phyloP scores from a whole-genome alignment of 1,140 invertebrate genomes.

The Apis florea region DNA sequence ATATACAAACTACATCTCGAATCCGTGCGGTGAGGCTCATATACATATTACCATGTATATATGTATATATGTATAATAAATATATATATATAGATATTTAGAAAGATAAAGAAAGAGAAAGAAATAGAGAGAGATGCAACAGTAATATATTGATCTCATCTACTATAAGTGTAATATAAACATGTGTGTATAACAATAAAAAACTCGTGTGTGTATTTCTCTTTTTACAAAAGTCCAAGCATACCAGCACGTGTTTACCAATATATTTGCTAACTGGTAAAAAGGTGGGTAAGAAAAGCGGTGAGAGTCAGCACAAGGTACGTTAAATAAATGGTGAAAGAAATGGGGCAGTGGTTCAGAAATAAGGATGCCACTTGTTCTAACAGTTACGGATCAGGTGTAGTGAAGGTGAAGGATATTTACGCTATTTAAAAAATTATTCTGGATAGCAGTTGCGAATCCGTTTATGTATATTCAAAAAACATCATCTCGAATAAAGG shows the following conservation, averaged over 20 bases:
- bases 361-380: slow-evolving; percentile 67
- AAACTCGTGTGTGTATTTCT: slow-evolving; percentile 58
- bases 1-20: slow-evolving; percentile 49
- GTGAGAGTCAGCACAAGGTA: slow-evolving; percentile 73
- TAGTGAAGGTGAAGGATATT: slow-evolving; percentile 56
- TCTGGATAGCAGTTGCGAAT: slow-evolving; percentile 65
- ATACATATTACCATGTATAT: slow-evolving; percentile 45
- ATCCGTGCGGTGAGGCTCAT: slow-evolving; percentile 49
- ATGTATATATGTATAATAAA: slow-evolving; percentile 37
- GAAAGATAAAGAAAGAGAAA: slow-evolving; percentile 46
- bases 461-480: slow-evolving; percentile 4
- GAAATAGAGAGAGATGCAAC: slow-evolving; percentile 58
- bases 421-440: slow-evolving; percentile 68
- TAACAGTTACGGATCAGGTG: slow-evolving; percentile 68
- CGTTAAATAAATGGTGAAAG: slow-evolving; percentile 56
- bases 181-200: slow-evolving; percentile 60
- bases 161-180: slow-evolving; percentile 55
- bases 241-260: slow-evolving; percentile 67
- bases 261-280: slow-evolving; percentile 69
- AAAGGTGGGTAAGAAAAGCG: slow-evolving; percentile 75
- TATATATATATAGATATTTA: slow-evolving; percentile 22
- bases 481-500: background rate
- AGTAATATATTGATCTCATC: slow-evolving; percentile 60
- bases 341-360: slow-evolving; percentile 40
- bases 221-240: slow-evolving; percentile 63